Base-by-base conservation (phyloP, 2,113 vertebrate genomes). In the Stercorarius parasiticus region DNA sequence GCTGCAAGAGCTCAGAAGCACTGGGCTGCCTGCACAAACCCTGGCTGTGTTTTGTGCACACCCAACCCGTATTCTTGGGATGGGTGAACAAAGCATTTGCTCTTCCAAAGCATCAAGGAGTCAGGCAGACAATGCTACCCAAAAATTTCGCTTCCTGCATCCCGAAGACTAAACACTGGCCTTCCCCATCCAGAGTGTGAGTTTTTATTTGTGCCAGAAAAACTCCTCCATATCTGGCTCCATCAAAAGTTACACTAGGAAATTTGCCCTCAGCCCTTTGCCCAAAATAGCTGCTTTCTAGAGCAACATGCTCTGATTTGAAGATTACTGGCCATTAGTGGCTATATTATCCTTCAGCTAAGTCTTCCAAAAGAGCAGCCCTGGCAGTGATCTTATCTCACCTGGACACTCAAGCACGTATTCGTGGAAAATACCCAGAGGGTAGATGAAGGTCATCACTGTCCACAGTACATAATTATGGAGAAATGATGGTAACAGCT, bases 1-100 rank as follows among this genome's bases (percentile, higher is more conserved):
- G 11, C 19, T 34, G 22, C 1, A 2, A 14, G 36, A 53, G 29
- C 5, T 21, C 6, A 23, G 21, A 8, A 20, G n/a, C 0, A 0
- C 19, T 17, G 30, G 26, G 25, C 40, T 81, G 59, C 53, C 15
- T 9, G 2, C 47, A 82, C 50, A 71, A 70, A 29, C 25, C 15
- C 8, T n/a, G 42, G 4, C 13, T 50, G 18, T 88, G 40, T 40
- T 72, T 47, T 50, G 15, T 53, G 45, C 6, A 4, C 17, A 8
- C 22, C 55, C 52, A 42, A 38, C 20, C 45, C 14, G 5, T 29
- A 8, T 7, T 69, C 21, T 49, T 15, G 6, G 17, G 7, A 2
- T 32, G 61, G 10, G 4, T 49, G 30, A 87, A 59, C 55, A 61
- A 93, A 20, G 15, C 19, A 10, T 3, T 34, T 88, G 38, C 30